phyloP scores from a whole-genome alignment of 2,888 invertebrate genomes.

The Acleris literana region DNA sequence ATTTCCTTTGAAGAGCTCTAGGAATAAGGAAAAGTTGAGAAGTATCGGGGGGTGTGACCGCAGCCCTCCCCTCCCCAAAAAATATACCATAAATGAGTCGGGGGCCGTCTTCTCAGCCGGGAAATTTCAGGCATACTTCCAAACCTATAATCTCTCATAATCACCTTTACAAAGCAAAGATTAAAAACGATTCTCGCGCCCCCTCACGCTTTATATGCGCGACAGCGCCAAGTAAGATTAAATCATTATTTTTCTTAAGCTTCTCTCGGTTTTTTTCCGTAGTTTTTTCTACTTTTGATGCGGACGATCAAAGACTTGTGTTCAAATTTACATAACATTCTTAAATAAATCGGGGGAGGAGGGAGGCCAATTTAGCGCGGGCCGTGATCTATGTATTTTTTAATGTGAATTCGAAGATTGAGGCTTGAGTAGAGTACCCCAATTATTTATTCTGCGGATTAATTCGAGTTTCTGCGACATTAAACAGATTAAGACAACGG shows the following conservation, averaged over 20 bases:
- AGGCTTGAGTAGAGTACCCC: slow-evolving; percentile 65
- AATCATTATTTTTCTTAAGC: slow-evolving; percentile 85
- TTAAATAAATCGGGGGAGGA: slow-evolving; percentile 79
- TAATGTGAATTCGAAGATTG: slow-evolving; percentile 70
- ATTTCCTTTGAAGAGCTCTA: slow-evolving; percentile 75
- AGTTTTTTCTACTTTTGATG: slow-evolving; percentile 81
- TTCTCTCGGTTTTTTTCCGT: slow-evolving; percentile 76
- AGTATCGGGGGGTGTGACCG: slow-evolving; percentile 68
- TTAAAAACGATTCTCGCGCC: slow-evolving; percentile 83
- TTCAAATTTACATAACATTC: slow-evolving; percentile 84
- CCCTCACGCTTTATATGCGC: slow-evolving; percentile 78
- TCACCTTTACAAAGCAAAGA: slow-evolving; percentile 85
- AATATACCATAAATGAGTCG: slow-evolving; percentile 77
- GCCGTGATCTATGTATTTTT: slow-evolving; percentile 71
- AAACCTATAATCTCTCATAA: slow-evolving; percentile 85
- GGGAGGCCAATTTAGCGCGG: slow-evolving; percentile 61
- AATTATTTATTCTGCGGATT: slow-evolving; percentile 73
- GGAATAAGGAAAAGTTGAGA: slow-evolving; percentile 78
- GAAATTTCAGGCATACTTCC: slow-evolving; percentile 83
- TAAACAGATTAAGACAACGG: slow-evolving; percentile 8
- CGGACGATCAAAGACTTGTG: slow-evolving; percentile 83
- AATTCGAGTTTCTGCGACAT: slow-evolving; percentile 18
- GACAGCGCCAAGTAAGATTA: slow-evolving; percentile 83
- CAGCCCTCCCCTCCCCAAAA: slow-evolving; percentile 72
- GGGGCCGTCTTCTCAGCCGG: slow-evolving; percentile 71